Conservation (phyloP, 2,888 invertebrate species). For the Calameuta idolon region DNA sequence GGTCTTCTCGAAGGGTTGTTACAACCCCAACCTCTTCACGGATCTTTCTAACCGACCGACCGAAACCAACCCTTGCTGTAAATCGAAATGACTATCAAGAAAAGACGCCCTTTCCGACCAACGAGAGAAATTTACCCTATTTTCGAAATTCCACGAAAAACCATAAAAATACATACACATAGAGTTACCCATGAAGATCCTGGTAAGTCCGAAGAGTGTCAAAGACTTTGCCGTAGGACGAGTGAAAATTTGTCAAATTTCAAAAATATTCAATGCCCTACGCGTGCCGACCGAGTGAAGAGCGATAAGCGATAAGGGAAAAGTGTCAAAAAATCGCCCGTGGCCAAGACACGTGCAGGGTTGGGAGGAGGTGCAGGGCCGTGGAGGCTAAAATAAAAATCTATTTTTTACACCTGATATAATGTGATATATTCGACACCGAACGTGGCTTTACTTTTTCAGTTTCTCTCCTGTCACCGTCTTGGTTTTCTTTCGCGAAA, state of each 20-base stretch:
- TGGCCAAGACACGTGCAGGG: background rate
- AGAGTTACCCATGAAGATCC: background rate
- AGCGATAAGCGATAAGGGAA: background rate
- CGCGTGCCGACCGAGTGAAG: background rate
- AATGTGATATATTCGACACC: slow-evolving; percentile 28
- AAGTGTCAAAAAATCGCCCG: background rate
- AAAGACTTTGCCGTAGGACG: background rate
- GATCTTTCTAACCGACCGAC: background rate
- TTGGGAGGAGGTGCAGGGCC: background rate
- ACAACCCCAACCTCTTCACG: background rate
- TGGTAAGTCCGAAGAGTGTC: background rate
- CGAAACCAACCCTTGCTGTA: background rate
- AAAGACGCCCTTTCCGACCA: background rate
- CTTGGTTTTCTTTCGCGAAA: background rate
- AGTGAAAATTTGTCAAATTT: background rate
- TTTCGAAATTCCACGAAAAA: background rate
- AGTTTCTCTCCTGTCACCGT: slow-evolving; percentile 13
- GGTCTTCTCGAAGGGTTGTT: background rate
- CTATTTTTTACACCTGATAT: slow-evolving; percentile 29
- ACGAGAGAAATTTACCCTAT: background rate
- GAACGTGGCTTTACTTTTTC: slow-evolving; percentile 21
- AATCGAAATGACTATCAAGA: background rate
- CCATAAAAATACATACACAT: background rate
- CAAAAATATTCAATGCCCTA: background rate
- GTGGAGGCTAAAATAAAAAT: slow-evolving; percentile 23